Percentiles rank a stretch among this genome's conserved stretches.
These are phyloP conservation scores for Aurelia aurita complex sp. Pacific DNA, from an alignment of 30 jellyfish, hydroid and myxozoan genomes.

Conservation along the genomic window DNA sequence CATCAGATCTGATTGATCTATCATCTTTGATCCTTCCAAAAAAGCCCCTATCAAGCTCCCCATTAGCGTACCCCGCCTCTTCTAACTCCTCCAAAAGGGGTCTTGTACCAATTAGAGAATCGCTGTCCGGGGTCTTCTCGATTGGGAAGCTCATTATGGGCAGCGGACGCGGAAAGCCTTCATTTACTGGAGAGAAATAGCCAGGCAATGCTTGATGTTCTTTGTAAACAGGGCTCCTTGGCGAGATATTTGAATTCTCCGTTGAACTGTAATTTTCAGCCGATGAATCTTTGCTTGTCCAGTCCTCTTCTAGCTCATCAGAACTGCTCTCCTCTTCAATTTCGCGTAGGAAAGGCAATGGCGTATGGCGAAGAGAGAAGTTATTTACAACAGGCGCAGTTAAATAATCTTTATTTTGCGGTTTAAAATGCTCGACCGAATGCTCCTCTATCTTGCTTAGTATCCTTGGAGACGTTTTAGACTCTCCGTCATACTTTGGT, in stretches of 20 bases:
- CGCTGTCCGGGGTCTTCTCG: conserved; percentile 46
- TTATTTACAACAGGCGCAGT: not conserved
- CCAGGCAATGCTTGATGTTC: not conserved
- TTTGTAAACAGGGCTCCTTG: not conserved
- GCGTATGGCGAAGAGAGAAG: not conserved
- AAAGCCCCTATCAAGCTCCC: conserved; percentile 1
- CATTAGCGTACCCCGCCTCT: conserved; percentile 40
- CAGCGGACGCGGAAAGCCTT: not conserved
- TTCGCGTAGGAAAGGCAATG: not conserved
- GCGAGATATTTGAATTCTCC: not conserved
- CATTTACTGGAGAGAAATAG: not conserved
- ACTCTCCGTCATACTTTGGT: conserved; percentile 28
- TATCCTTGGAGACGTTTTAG: conserved; percentile 54
- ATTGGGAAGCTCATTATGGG: conserved; percentile 26
- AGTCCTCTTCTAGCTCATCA: not conserved
- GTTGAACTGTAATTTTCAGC: not conserved
- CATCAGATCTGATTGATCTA: not conserved
- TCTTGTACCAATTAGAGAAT: conserved; percentile 14
- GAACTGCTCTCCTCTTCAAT: not conserved
- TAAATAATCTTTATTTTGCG: not conserved
- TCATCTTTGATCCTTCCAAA: not conserved
- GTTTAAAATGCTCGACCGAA: not conserved
- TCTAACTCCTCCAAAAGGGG: conserved; percentile 39
- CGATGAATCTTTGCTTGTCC: not conserved
- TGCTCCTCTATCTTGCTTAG: conserved; percentile 26